Base-by-base conservation (phyloP, 2,888 invertebrate genomes). In the Agrotis clavis region DNA sequence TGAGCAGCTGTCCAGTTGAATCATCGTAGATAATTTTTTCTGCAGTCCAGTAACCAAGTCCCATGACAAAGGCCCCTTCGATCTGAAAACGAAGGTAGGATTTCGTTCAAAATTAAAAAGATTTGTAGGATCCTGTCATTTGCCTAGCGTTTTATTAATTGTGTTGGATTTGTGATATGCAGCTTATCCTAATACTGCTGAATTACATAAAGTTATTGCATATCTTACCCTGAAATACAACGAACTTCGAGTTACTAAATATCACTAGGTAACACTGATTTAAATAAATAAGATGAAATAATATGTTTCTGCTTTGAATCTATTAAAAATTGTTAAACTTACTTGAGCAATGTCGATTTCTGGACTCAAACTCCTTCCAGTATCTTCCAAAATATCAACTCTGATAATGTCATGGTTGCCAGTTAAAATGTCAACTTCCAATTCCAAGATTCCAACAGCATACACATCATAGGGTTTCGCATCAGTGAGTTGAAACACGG, bases 51-150 rank as follows among this genome's bases (percentile, higher is more conserved):
- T 98, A 98, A 0, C 99, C 99, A 14, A 96, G 92, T 30, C 96
- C 98, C 98, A 98, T 98, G 1, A 98, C 93, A 82, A 98, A 98
- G 0, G 98, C 98, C 0, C 98, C 98, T 92, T 98, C 98, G 21
- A 98, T 95, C 96, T 96, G 60, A 3, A 0, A 57, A 60, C 4
- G 1, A 21, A n/a, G 1, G 25, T 13, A 56, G 16, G 30, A 13
- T 2, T 30, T n/a, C n/a, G 9, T 35, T 35, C 35, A 35, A 41
- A n/a, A 13, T n/a, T 57, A 35, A 35, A 35, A 1, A 13, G 30
- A n/a, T n/a, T 7, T n/a, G 56, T 30, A 5, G 21, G 11, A 30
- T 14, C 14, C 13, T 7, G 14, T 35, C n/a, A 57, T 35, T 1
- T 13, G n/a, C 56, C 18, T 56, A 57, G 30, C n/a, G 11, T 56